Evolutionary conservation across 1,140 invertebrate species (phyloP).

Genomic region (Drosophila navojoa): DNA sequence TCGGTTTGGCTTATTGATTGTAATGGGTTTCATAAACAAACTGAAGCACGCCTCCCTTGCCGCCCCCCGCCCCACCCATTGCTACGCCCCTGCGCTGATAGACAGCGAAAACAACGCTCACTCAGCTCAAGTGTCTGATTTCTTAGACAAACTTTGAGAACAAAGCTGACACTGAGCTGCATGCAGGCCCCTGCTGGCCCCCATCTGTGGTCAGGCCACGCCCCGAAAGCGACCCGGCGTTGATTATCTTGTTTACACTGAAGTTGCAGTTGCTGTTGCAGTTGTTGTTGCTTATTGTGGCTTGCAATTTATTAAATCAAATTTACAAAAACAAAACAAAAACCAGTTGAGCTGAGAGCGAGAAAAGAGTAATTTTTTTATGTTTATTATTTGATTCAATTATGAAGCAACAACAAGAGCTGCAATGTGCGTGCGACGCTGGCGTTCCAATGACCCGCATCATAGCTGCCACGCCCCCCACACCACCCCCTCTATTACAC

Average conservation of each 20-base stretch:
- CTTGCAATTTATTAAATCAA: constrained; percentile 74
- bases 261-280: constrained; percentile 52
- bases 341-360: constrained; percentile 65
- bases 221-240: constrained; percentile 40
- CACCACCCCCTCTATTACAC: background rate
- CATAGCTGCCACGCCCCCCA: constrained; percentile 15
- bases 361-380: constrained; percentile 58
- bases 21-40: constrained; percentile 36
- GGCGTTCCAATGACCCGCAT: constrained; percentile 79
- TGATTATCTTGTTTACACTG: constrained; percentile 79
- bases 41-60: background rate
- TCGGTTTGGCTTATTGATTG: constrained; percentile 22
- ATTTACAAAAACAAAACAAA: constrained; percentile 62
- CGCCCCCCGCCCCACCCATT: background rate
- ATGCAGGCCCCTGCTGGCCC: background rate
- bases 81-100: background rate
- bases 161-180: constrained; percentile 55
- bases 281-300: constrained; percentile 35
- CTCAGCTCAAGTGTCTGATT: constrained; percentile 61
- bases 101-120: constrained; percentile 31
- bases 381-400: constrained; percentile 73
- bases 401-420: constrained; percentile 34
- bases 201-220: constrained; percentile 1
- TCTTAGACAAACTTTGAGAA: constrained; percentile 73
- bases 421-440: constrained; percentile 75